These are phyloP conservation scores for Cenopis cana DNA, from an alignment of 2,888 invertebrate species.

Conservation along the genomic window DNA sequence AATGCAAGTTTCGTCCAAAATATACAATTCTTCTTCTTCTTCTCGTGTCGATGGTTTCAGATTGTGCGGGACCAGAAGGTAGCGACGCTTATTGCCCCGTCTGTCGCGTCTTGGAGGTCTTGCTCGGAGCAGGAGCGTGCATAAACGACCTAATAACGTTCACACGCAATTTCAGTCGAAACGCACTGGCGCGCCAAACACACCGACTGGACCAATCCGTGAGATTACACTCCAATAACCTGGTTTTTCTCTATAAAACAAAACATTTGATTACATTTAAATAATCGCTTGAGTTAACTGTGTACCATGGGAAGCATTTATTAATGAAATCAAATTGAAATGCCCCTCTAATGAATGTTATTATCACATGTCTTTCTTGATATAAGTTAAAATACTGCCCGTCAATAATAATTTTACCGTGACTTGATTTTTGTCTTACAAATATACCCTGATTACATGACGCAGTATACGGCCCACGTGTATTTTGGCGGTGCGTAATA, in stretches of 20 bases:
- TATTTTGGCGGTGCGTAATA: constrained; percentile 73
- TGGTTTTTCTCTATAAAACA: too few relatives aligned
- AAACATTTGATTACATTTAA: too few relatives aligned
- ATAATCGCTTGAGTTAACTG: not conserved
- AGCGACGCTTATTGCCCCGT: too few relatives aligned
- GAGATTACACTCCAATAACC: too few relatives aligned
- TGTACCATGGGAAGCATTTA: too few relatives aligned
- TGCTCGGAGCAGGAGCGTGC: too few relatives aligned
- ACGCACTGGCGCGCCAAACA: not conserved
- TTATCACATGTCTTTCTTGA: not conserved
- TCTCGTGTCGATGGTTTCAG: too few relatives aligned
- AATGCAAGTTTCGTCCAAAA: too few relatives aligned
- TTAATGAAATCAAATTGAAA: not conserved
- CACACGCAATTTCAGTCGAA: not conserved
- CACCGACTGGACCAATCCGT: not conserved
- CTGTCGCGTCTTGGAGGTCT: too few relatives aligned
- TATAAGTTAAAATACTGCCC: constrained; percentile 8
- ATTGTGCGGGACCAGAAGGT: too few relatives aligned
- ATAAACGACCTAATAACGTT: not conserved
- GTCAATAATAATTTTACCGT: constrained; percentile 5
- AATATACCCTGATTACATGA: constrained; percentile 66
- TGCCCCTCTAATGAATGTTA: not conserved
- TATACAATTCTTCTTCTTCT: too few relatives aligned
- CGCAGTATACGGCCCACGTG: constrained; percentile 73
- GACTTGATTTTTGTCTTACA: constrained; percentile 50